Base-by-base conservation (phyloP, 2,888 invertebrate species). In the Exephanes ischioxanthus region DNA sequence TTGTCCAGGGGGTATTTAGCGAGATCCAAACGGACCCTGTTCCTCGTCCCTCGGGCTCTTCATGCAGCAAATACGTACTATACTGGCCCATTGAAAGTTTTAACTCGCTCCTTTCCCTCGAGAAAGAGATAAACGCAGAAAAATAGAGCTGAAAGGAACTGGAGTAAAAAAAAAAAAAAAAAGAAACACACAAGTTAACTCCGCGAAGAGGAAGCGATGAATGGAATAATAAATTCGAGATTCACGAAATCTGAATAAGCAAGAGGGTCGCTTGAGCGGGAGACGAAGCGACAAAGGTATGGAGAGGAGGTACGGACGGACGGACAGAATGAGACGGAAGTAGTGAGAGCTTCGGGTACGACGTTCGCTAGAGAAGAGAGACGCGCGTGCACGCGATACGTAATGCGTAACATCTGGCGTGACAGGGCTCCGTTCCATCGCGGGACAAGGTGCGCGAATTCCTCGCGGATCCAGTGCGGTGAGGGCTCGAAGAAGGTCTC, bases 401-500 rank as follows among this genome's bases (percentile, higher is more conserved):
- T 70, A 79, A 79, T 79, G 68, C 70, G 61, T 48, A 79, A 70
- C 78, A 79, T 79, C 70, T 70, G 78, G 70, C 58, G 33, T 55
- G 61, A 71, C 70, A 79, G 73, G 61, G 61, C 58, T 7, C 37
- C 22, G 61, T 61, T 73, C 26, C 41, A 45, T 73, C 61, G 26
- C 61, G 61, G 61, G 37, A 26, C 58, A 61, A 73, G 73, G 61
- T 73, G 73, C 22, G 30, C 41, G 16, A 61, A 45, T 73, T 73
- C 41, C 73, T 73, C 73, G 58, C 58, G 58, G 26, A 61, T 61
- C 61, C 73, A 73, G 45, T 6, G 58, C 30, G 30, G 33, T 45
- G 26, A 73, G 22, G 11, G 3, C 58, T 61, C 48, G 30, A 61
- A 5, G 51, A 45, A 30, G 45, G 45, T 45, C 45, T 14, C 14